A percentile compares a stretch with the other conserved stretches of the same genome.
Conservation (phyloP, 2,113 vertebrate species). For the Lethenteron camtschaticum region DNA sequence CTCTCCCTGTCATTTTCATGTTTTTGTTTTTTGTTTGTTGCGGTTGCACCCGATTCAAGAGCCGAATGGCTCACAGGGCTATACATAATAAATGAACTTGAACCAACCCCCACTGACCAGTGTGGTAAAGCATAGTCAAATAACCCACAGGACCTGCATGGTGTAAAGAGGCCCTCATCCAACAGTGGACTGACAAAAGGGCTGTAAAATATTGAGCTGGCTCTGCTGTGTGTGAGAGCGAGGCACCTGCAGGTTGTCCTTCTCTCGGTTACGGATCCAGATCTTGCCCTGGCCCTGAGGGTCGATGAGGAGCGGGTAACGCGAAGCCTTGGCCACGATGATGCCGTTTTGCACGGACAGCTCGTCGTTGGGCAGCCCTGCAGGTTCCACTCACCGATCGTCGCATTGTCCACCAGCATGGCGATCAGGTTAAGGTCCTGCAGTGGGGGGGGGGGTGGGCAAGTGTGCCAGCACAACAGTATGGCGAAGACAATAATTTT, state of each 20-base stretch:
- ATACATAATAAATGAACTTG: neutral
- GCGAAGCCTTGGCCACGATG: constrained; percentile 42
- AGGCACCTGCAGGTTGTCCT: constrained; percentile 34
- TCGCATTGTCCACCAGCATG: constrained; percentile 41
- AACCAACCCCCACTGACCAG: neutral
- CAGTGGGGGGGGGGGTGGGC: too few species aligned
- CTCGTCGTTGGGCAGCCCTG: constrained; percentile 45
- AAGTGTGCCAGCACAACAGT: too few species aligned
- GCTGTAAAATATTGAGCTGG: neutral
- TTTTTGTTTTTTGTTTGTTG: too few species aligned
- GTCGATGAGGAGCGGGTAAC: constrained; percentile 49
- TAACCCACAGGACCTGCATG: neutral
- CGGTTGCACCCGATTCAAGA: neutral
- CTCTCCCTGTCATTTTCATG: too few species aligned
- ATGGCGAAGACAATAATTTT: too few species aligned
- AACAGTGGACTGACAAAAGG: neutral
- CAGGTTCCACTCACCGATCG: constrained; percentile 42
- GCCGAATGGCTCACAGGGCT: neutral
- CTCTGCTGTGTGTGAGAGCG: neutral
- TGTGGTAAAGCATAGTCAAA: neutral
- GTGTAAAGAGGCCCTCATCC: neutral
- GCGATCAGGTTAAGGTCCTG: constrained; percentile 37
- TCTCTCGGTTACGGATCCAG: constrained; percentile 50
- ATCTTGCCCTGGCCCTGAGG: constrained; percentile 52
- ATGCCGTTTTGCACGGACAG: constrained; percentile 57